These are phyloP conservation scores for Porites australiensis DNA, from an alignment of 64 coral and sea anemone species.

Conservation along the genomic window DNA sequence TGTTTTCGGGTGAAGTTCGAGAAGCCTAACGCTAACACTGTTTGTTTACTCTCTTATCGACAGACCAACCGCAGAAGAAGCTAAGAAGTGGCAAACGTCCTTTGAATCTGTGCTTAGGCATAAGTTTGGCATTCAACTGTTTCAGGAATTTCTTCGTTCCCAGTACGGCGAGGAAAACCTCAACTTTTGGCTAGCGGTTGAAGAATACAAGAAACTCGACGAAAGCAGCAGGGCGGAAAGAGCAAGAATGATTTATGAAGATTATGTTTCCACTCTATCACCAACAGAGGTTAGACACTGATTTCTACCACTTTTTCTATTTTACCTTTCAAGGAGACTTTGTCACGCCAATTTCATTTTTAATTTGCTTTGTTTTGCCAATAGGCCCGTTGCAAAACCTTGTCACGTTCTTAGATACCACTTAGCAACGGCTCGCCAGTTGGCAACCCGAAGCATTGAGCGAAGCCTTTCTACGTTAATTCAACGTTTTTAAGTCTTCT, in stretches of 20 bases:
- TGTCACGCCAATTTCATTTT: no score
- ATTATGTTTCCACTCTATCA: slow-evolving; percentile 95
- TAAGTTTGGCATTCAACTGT: slow-evolving; percentile 88
- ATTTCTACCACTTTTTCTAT: no score
- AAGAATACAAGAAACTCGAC: slow-evolving; percentile 81
- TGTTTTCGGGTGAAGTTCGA: background rate
- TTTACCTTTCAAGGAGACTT: no score
- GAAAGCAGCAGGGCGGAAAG: slow-evolving; percentile 39
- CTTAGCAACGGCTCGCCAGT: no score
- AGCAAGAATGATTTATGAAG: slow-evolving; percentile 93
- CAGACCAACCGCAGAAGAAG: slow-evolving; percentile 91
- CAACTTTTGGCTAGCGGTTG: slow-evolving; percentile 96
- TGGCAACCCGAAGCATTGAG: no score
- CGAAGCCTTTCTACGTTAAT: no score
- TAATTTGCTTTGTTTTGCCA: no score
- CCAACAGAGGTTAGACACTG: slow-evolving; percentile 86
- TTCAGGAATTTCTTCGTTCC: slow-evolving; percentile 92
- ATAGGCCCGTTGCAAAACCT: no score
- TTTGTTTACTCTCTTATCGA: slow-evolving; percentile 5
- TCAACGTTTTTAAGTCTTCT: no score
- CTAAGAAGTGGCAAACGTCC: slow-evolving; percentile 78
- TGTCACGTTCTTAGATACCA: no score
- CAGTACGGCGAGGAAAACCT: slow-evolving; percentile 97
- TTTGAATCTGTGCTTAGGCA: slow-evolving; percentile 78
- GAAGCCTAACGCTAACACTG: background rate